These are phyloP conservation scores for Thelaira solivaga DNA, from an alignment of 2,888 invertebrate species.

Conservation along the genomic window DNA sequence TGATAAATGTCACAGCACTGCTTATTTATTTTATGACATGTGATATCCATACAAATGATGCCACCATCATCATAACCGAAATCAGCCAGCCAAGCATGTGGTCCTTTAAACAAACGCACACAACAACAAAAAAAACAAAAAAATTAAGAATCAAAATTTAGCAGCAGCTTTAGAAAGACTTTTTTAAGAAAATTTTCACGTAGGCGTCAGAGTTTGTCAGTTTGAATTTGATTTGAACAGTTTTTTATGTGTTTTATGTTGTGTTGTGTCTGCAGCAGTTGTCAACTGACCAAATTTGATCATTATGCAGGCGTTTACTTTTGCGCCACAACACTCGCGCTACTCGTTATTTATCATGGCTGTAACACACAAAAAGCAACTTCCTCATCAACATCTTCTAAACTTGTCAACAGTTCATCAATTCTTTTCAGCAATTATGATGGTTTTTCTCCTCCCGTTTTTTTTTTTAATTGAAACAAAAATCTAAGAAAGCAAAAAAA, in stretches of 20 bases:
- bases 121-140: constrained; percentile 21
- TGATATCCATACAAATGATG: constrained; percentile 60
- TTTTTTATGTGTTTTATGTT: constrained; percentile 52
- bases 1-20: constrained; percentile 77
- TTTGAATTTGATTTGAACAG: constrained; percentile 47
- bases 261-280: constrained; percentile 45
- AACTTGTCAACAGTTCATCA: constrained; percentile 68
- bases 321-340: constrained; percentile 56
- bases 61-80: constrained; percentile 47
- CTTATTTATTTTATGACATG: constrained; percentile 77
- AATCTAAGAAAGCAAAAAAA: neutral
- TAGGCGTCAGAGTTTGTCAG: constrained; percentile 66
- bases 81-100: constrained; percentile 62
- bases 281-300: constrained; percentile 62
- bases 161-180: neutral
- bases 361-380: constrained; percentile 66
- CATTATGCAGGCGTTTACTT: constrained; percentile 62
- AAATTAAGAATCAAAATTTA: constrained; percentile 20
- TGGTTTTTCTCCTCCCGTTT: constrained; percentile 39
- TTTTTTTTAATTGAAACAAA: neutral
- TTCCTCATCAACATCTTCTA: constrained; percentile 20
- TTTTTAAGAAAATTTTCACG: constrained; percentile 65
- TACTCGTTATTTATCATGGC: constrained; percentile 62
- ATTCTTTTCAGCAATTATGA: constrained; percentile 40
- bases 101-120: constrained; percentile 39